phyloP scores from a whole-genome alignment of 2,888 invertebrate species.

The Scaptomyza parva region DNA sequence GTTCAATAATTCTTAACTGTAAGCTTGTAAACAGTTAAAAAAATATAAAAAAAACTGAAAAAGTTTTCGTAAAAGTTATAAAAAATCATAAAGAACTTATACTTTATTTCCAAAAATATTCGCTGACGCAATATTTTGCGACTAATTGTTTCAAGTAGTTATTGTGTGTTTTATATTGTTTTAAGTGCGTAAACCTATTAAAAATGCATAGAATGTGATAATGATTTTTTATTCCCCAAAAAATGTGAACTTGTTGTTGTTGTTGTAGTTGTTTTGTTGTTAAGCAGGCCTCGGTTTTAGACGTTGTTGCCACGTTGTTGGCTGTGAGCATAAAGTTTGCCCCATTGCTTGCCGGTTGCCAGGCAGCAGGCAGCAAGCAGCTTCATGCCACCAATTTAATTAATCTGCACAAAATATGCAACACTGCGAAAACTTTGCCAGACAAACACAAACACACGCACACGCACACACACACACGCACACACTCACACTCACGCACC shows the following conservation, averaged over 20 bases:
- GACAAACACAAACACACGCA: conserved; percentile 30
- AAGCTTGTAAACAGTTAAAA: no score
- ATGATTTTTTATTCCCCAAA: conserved; percentile 31
- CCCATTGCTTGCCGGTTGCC: conserved; percentile 35
- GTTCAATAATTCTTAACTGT: no score
- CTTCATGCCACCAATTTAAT: conserved; percentile 73
- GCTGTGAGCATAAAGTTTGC: conserved; percentile 4
- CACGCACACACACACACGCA: conserved; percentile 18
- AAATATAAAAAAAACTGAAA: no score
- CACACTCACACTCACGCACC: conserved; percentile 21
- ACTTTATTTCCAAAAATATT: no score
- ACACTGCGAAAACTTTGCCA: conserved; percentile 71
- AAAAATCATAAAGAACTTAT: no score
- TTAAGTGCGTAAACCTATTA: conserved; percentile 18
- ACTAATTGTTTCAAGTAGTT: conserved; percentile 4
- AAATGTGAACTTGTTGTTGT: not conserved
- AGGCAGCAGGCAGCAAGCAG: conserved; percentile 14
- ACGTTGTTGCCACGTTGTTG: no score
- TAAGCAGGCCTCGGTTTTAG: conserved; percentile 18
- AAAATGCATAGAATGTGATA: conserved; percentile 50
- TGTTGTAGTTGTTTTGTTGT: conserved; percentile 2
- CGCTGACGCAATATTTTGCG: not conserved
- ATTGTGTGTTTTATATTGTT: conserved; percentile 12
- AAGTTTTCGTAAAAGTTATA: no score
- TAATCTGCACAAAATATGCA: conserved; percentile 78